Percentiles rank a stretch among this genome's conserved stretches.
phyloP scores from a whole-genome alignment of 2,797 vertebrate genomes.

The Sylvia borin region DNA sequence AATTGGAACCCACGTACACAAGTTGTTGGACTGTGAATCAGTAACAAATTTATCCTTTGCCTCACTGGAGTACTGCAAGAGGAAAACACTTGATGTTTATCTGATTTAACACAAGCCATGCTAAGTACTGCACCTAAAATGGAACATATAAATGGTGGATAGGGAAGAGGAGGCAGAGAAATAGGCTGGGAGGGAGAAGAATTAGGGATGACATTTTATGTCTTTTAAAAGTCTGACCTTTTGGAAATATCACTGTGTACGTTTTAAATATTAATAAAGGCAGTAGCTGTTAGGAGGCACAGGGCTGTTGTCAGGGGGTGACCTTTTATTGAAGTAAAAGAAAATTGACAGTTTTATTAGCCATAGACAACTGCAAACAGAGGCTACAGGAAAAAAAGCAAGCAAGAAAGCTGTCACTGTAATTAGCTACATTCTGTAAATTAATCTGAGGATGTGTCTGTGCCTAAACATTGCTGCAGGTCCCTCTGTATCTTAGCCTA shows the following conservation, averaged over 20 bases:
- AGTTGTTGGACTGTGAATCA: not conserved
- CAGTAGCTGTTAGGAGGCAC: conserved; percentile 76
- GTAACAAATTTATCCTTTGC: not conserved
- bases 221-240: conserved; percentile 90
- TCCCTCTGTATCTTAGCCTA: not conserved
- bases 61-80: not conserved
- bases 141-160: conserved; percentile 25
- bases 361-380: conserved; percentile 48
- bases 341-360: conserved; percentile 83
- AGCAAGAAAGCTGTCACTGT: conserved; percentile 46
- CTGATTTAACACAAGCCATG: conserved; percentile 51
- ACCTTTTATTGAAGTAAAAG: conserved; percentile 81
- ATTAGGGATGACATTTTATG: conserved; percentile 79
- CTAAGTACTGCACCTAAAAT: conserved; percentile 48
- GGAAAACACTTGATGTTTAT: conserved; percentile 12
- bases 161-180: not conserved
- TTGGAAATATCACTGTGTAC: conserved; percentile 94
- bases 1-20: not conserved
- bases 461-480: not conserved
- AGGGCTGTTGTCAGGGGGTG: conserved; percentile 76
- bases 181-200: conserved; percentile 33
- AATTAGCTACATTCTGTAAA: conserved; percentile 70
- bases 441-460: not conserved
- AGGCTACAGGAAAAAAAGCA: conserved; percentile 43
- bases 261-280: conserved; percentile 95